Evolutionary conservation across 2,797 vertebrate genomes (phyloP), one percentile per base, ranked within the genome.

Genomic region (Trematomus bernacchii): DNA sequence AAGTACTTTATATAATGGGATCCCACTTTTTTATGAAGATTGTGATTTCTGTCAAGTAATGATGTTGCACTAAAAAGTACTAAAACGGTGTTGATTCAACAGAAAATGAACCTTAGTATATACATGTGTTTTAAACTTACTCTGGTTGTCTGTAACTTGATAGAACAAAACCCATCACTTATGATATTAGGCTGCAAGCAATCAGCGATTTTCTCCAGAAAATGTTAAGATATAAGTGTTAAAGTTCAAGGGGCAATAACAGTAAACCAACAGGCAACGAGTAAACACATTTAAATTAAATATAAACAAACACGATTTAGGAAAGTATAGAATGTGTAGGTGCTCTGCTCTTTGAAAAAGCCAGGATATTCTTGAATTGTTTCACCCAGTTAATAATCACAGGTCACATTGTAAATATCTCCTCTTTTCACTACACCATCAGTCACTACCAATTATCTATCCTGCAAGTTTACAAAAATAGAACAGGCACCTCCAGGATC

Each of bases 341-440:
- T 51, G 63, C 58, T 47, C 21, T 19, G 23, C 47, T 51, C 61
- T 71, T 6, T 61, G n/a, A 58, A 53, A 8, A 58, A 13, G n/a
- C 69, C 47, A 59, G 47, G 30, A 60, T 69, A 71, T 74, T 76
- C 64, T 46, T 58, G 54, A 46, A 65, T 55, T 55, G 53, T 3
- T 42, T 54, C 43, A 65, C 71, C 48, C 30, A 59, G 21, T 21
- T 50, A 42, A 64, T 51, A 30, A 6, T 14, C 30, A 46, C 6
- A 21, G 58, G 5, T 27, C 43, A 66, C 16, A 44, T 14, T 43
- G 19, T 33, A 52, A 66, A 76, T 52, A 69, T 15, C 2, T 50
- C 15, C 14, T 7, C 4, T 13, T 40, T 65, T 76, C n/a, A n/a
- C 54, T 51, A 33, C 8, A 37, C 13, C 14, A 21, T 4, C 12